Percentiles rank a stretch among this genome's conserved stretches.
These are phyloP conservation scores for Cryptosula pallasiana DNA, from an alignment of 2,888 invertebrate genomes.

Conservation along the genomic window DNA sequence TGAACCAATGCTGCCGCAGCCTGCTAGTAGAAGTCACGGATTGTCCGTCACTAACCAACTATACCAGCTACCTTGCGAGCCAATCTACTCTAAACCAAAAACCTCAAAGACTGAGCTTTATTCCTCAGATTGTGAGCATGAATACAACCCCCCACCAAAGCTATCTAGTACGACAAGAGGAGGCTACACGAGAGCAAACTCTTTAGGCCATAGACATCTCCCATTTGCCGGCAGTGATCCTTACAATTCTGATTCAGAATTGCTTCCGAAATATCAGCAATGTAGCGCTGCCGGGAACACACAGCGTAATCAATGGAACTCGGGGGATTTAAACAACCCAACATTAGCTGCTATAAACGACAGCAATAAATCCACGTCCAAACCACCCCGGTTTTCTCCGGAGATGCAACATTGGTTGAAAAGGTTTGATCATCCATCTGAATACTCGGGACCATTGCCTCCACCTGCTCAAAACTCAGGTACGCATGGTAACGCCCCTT, in stretches of 20 bases:
- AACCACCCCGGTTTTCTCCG: conserved; percentile 3
- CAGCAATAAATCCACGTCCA: background rate
- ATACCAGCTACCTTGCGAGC: conserved; percentile 27
- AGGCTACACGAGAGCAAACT: background rate
- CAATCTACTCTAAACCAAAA: conserved; percentile 53
- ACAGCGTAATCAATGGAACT: background rate
- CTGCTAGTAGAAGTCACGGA: background rate
- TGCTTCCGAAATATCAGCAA: conserved; percentile 27
- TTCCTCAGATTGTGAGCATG: conserved; percentile 57
- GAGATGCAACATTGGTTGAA: conserved; percentile 47
- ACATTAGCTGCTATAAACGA: background rate
- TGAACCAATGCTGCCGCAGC: background rate
- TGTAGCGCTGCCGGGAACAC: background rate
- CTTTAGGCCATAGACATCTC: conserved; percentile 32
- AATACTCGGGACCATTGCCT: too few species aligned
- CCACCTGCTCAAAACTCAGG: background rate
- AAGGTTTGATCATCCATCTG: conserved; percentile 40
- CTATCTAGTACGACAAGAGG: conserved; percentile 14
- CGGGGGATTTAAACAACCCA: background rate
- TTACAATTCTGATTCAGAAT: conserved; percentile 90
- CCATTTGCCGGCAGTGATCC: conserved; percentile 58
- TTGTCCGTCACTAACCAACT: background rate
- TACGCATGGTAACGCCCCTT: too few species aligned
- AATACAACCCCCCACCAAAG: conserved; percentile 32
- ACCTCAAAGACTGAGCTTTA: conserved; percentile 87